Base-by-base conservation (phyloP, 2,797 vertebrate genomes). In the Tokudaia tokunoshimensis region DNA sequence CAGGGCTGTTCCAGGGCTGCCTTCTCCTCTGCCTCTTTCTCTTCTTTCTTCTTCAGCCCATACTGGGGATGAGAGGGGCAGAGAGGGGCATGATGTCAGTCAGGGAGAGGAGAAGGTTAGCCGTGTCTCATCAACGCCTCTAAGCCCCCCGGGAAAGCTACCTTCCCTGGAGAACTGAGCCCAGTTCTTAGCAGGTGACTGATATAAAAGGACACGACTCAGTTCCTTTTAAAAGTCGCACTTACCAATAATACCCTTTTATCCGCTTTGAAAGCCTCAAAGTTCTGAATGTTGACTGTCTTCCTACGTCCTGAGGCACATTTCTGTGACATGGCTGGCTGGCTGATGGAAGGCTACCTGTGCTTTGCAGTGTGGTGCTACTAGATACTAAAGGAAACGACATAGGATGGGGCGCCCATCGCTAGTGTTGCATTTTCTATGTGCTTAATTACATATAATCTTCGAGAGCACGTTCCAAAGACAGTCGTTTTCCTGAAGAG, bases 11-110 rank as follows among this genome's bases (percentile, higher is more conserved):
- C 99, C 99, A 99, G 99, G 1, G 99, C 99, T 0, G 99, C 99
- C 97, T 99, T 99, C 98, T 99, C 99, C 98, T 99, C 99, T 0
- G 99, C 99, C 97, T 99, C 99, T 95, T 99, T 99, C 98, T 99
- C 99, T 96, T 99, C 99, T 96, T 99, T 99, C 98, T 99, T 99
- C 99, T 99, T 99, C 98, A 99, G 98, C 72, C 99, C 99, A 0
- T 99, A 99, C 99, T 99, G 74, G 61, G 72, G 86, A 76, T 29
- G 63, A 55, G 75, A 34, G 61, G 29, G 47, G 19, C 24, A 67
- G 76, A 72, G 57, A 81, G 0, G 26, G 47, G 0, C 7, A 2
- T 14, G 63, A 82, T 5, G 10, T 15, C 5, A 19, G 11, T 0
- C 13, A 15, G 31, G 14, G 57, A 22, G 4, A 29, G 61, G 47